Conservation (phyloP, 2,888 invertebrate genomes). For the Chaetogeoica ovagalla region DNA sequence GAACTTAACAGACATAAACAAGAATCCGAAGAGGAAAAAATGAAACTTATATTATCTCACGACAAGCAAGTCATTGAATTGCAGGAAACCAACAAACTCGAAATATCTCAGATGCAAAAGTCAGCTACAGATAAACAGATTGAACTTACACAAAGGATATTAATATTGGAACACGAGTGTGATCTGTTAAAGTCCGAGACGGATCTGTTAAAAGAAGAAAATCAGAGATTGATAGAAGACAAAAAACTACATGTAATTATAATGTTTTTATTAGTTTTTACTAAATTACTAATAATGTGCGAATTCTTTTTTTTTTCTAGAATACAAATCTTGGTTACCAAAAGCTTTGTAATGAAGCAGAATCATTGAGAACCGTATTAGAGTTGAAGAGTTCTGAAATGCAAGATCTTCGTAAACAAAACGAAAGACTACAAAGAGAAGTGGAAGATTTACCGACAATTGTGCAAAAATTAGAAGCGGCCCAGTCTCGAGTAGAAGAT, state of each 20-base stretch:
- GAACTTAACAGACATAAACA: slow-evolving; percentile 54
- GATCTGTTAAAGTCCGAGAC: slow-evolving; percentile 11
- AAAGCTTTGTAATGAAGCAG: slow-evolving; percentile 71
- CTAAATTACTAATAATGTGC: not conserved
- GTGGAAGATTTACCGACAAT: slow-evolving; percentile 74
- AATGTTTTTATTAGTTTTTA: not conserved
- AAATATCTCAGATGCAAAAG: slow-evolving; percentile 19
- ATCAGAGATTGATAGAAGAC: slow-evolving; percentile 23
- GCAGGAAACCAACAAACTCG: slow-evolving; percentile 34
- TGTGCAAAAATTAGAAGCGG: slow-evolving; percentile 73
- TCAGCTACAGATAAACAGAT: slow-evolving; percentile 16
- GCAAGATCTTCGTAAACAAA: slow-evolving; percentile 72
- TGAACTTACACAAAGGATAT: slow-evolving; percentile 18
- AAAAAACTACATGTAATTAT: slow-evolving; percentile 33
- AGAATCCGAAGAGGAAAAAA: slow-evolving; percentile 54
- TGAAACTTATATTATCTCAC: slow-evolving; percentile 43
- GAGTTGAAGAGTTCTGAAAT: slow-evolving; percentile 87
- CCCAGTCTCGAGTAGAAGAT: slow-evolving; percentile 85
- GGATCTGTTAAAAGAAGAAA: slow-evolving; percentile 46
- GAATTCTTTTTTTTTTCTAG: slow-evolving; percentile 55
- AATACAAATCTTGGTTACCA: slow-evolving; percentile 52
- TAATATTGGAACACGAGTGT: slow-evolving; percentile 43
- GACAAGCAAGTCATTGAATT: slow-evolving; percentile 37
- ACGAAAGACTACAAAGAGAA: slow-evolving; percentile 71
- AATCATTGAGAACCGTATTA: slow-evolving; percentile 82